Evolutionary conservation across 2,797 vertebrate genomes (phyloP).

Genomic region (Macropus fuliginosus): DNA sequence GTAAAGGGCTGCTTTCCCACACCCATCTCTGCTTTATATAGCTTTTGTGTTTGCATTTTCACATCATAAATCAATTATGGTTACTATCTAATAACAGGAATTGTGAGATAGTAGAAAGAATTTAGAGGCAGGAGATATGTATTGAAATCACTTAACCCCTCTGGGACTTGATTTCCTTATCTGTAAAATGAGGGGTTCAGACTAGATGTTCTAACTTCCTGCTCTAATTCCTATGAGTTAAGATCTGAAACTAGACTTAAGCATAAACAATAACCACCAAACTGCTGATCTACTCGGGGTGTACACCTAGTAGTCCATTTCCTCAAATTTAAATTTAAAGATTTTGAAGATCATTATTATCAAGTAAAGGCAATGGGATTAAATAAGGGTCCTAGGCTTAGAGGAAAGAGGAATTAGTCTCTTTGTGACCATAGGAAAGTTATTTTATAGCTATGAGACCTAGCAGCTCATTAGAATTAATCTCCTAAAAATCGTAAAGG

Average conservation of each 20-base stretch:
- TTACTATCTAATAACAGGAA: neutral
- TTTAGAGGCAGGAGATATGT: neutral
- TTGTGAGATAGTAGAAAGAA: neutral
- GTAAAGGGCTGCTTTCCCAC: neutral
- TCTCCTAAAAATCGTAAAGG: neutral
- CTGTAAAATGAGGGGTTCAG: neutral
- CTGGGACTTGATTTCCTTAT: neutral
- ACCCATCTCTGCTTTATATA: neutral
- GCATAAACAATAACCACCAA: neutral
- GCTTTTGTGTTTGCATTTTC: neutral
- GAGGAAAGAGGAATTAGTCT: neutral
- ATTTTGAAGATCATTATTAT: neutral
- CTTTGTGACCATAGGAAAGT: neutral
- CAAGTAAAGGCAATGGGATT: neutral
- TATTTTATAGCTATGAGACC: neutral
- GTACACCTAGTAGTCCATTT: neutral
- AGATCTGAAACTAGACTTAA: neutral
- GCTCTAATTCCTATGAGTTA: neutral
- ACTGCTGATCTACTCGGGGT: neutral
- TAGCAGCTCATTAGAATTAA: neutral
- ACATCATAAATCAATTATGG: neutral
- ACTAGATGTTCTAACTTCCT: neutral
- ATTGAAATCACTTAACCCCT: neutral
- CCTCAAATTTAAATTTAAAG: neutral
- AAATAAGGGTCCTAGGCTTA: neutral